Conservation (phyloP, 2,113 vertebrate species). For the Piaya cayana region DNA sequence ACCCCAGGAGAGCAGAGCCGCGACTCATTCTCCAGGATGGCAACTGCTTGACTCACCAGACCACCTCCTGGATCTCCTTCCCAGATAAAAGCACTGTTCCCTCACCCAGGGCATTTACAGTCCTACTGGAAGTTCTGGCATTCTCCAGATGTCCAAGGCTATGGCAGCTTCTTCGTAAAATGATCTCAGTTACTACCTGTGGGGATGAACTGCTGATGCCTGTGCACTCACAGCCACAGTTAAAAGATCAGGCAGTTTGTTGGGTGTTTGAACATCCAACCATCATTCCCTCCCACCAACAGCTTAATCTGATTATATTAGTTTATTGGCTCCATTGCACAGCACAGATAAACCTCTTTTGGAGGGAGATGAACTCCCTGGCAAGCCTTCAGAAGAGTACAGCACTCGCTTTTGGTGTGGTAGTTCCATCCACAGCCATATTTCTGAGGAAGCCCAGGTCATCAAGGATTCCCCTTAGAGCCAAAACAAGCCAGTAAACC, state of each 20-base stretch:
- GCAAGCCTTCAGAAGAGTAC: neutral
- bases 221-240: neutral
- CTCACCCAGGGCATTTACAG: neutral
- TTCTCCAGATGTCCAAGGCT: neutral
- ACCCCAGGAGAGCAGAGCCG: neutral
- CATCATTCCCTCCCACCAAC: neutral
- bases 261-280: neutral
- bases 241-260: neutral
- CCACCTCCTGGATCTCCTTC: neutral
- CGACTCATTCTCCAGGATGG: neutral
- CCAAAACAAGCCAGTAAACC: neutral
- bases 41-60: slow-evolving; percentile 8
- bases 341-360: neutral
- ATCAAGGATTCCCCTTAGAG: neutral
- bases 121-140: neutral
- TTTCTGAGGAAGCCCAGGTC: neutral
- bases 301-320: neutral
- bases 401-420: neutral
- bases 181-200: neutral
- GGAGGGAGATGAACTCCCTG: neutral
- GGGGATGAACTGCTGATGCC: neutral
- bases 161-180: neutral
- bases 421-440: neutral
- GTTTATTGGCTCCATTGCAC: slow-evolving; percentile 12
- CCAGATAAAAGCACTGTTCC: neutral